Evolutionary conservation across 1,140 invertebrate genomes (phyloP).

Genomic region (Drosophila grimshawi): DNA sequence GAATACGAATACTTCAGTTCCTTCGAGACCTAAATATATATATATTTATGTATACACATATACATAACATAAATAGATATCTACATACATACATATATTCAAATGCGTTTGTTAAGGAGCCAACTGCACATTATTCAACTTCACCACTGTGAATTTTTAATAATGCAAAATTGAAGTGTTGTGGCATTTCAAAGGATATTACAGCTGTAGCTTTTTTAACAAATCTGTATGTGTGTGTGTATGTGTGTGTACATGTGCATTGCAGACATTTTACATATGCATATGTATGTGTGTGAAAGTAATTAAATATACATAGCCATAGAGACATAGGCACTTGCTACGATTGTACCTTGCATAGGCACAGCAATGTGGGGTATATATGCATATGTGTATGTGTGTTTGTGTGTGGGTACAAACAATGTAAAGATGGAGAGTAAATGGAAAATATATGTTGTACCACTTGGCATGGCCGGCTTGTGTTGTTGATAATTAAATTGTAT

Average conservation of each 20-base stretch:
- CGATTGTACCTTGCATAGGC: not conserved
- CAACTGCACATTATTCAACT: not conserved
- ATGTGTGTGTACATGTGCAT: not conserved
- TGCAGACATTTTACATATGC: not conserved
- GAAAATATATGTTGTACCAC: slow-evolving; percentile 19
- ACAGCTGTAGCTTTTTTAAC: not conserved
- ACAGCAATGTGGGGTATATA: not conserved
- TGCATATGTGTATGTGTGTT: too few species aligned
- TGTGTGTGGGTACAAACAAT: not conserved
- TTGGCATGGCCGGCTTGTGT: slow-evolving; percentile 36
- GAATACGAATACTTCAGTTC: slow-evolving; percentile 24
- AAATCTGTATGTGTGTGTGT: not conserved
- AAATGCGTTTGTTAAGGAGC: not conserved
- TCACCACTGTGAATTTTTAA: not conserved
- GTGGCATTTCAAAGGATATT: not conserved
- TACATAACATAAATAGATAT: not conserved
- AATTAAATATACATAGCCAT: too few species aligned
- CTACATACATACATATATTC: not conserved
- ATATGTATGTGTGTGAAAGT: not conserved
- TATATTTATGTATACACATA: not conserved
- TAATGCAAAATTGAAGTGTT: not conserved
- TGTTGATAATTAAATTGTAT: not conserved
- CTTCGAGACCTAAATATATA: slow-evolving; percentile 15
- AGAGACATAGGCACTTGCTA: too few species aligned
- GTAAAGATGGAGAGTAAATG: not conserved